phyloP scores from a whole-genome alignment of 2,113 vertebrate genomes.

The Alexandromys fortis region DNA sequence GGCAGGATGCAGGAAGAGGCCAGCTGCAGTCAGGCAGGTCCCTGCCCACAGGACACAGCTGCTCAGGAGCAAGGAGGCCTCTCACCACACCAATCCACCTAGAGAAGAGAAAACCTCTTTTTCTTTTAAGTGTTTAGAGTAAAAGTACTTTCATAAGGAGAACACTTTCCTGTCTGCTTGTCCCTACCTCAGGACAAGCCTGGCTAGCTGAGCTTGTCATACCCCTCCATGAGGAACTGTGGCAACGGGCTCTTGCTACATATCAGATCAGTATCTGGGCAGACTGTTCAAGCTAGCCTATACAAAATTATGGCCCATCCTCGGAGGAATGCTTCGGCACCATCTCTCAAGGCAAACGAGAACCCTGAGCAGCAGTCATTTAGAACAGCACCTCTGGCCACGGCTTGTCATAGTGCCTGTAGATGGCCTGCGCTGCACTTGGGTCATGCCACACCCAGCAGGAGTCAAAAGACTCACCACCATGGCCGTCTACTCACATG shows the following conservation, averaged over 20 bases:
- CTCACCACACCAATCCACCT: conserved; percentile 43
- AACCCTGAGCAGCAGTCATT: conserved; percentile 72
- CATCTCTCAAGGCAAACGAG: conserved; percentile 67
- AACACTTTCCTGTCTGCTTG: neutral
- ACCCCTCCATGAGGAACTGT: neutral
- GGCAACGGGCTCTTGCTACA: neutral
- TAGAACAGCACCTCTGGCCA: conserved; percentile 80
- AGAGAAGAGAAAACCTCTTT: conserved; percentile 38
- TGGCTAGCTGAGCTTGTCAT: neutral
- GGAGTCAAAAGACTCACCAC: conserved; percentile 88
- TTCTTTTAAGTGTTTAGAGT: neutral
- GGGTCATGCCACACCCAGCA: conserved; percentile 92
- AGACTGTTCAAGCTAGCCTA: neutral
- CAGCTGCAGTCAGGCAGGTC: neutral
- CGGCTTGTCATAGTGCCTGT: conserved; percentile 82
- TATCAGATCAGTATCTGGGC: neutral
- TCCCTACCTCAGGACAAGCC: neutral
- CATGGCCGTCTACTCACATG: conserved; percentile 95
- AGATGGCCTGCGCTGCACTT: conserved; percentile 86
- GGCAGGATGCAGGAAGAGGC: neutral
- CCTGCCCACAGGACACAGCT: neutral
- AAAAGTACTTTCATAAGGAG: conserved; percentile 46
- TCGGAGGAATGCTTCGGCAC: neutral
- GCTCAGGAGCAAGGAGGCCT: neutral
- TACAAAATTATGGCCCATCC: conserved; percentile 48